Conservation (phyloP, 2,113 vertebrate species). For the Ceyx melanurus region DNA sequence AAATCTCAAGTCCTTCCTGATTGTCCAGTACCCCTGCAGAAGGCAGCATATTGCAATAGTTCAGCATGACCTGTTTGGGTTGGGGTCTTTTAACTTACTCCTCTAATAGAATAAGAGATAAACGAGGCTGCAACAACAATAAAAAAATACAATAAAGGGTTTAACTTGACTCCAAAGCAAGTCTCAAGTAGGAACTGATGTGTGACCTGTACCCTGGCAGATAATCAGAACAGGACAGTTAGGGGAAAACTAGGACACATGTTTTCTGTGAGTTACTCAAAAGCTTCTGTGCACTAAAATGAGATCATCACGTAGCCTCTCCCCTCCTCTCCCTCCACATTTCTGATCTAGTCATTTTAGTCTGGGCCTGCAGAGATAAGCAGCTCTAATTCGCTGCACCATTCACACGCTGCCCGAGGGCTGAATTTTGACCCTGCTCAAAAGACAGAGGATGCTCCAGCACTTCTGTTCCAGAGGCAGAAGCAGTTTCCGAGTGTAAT, state of each 20-base stretch:
- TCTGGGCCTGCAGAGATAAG: slow-evolving; percentile 38
- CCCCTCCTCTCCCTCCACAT: background rate
- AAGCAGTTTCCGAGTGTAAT: slow-evolving; percentile 55
- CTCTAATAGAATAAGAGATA: background rate
- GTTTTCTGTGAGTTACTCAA: slow-evolving; percentile 18
- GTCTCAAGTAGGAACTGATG: background rate
- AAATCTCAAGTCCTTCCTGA: background rate
- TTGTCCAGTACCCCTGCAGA: background rate
- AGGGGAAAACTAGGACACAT: slow-evolving; percentile 15
- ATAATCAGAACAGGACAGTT: slow-evolving; percentile 2
- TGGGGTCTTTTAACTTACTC: background rate
- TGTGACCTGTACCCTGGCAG: background rate
- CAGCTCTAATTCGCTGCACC: slow-evolving; percentile 23
- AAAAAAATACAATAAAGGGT: background rate
- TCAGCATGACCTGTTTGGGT: background rate
- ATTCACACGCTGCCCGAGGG: slow-evolving; percentile 36
- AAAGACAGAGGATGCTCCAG: slow-evolving; percentile 43
- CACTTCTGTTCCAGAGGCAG: slow-evolving; percentile 38
- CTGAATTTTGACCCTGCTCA: slow-evolving; percentile 58
- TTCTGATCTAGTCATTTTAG: slow-evolving; percentile 55
- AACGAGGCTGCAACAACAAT: background rate
- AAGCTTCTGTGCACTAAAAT: slow-evolving; percentile 27
- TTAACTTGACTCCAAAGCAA: background rate
- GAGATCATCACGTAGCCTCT: background rate
- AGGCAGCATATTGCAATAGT: background rate